Evolutionary conservation across 2,113 vertebrate species (phyloP).

Genomic region (Vulpes ferrilata): DNA sequence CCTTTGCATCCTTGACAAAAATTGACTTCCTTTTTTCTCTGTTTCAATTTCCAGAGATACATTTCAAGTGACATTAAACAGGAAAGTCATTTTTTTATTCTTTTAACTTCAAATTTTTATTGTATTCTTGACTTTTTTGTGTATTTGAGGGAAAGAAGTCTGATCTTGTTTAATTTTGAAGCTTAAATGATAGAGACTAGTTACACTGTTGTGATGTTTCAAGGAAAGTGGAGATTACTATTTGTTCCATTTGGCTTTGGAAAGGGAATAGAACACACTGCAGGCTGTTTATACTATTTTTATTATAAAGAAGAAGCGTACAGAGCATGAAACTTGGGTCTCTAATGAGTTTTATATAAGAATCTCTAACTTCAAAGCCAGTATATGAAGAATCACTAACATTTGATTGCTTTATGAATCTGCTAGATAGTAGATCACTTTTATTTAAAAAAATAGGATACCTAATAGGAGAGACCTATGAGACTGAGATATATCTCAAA

Average conservation of each 20-base stretch:
- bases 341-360: background rate
- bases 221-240: background rate
- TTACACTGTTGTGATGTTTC: background rate
- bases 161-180: slow-evolving; percentile 47
- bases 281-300: background rate
- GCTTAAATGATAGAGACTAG: background rate
- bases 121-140: slow-evolving; percentile 32
- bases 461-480: background rate
- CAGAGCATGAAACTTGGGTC: background rate
- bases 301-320: background rate
- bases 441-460: slow-evolving; percentile 13
- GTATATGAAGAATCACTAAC: background rate
- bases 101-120: slow-evolving; percentile 31
- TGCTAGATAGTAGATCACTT: background rate
- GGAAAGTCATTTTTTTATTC: slow-evolving; percentile 4
- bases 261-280: slow-evolving; percentile 17
- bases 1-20: background rate
- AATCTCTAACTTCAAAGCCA: background rate
- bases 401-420: slow-evolving; percentile 3
- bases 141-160: slow-evolving; percentile 41
- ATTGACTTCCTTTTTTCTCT: background rate
- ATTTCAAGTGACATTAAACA: slow-evolving; percentile 38
- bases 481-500: background rate
- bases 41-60: background rate
- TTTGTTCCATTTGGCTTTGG: slow-evolving; percentile 28